Evolutionary conservation across 37 sponge, comb jelly and placozoan genomes (phyloP).

Genomic region (Theonella swinhoei): DNA sequence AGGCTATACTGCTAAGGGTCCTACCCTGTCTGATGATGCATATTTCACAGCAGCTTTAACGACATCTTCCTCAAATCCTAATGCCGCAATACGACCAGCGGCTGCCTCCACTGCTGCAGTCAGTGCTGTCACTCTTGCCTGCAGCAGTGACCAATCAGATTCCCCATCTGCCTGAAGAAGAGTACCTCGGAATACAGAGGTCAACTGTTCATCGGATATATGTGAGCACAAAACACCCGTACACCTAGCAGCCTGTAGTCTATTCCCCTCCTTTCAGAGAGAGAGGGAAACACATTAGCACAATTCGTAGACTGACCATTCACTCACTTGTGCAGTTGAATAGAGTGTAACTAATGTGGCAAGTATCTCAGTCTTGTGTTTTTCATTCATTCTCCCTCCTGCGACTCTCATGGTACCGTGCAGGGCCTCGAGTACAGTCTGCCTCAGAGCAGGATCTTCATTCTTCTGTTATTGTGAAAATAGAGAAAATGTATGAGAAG

Average conservation of each 20-base stretch:
- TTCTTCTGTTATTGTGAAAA: slow-evolving; percentile 5
- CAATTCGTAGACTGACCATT: too few relatives aligned
- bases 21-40: slow-evolving; percentile 60
- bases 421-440: slow-evolving; percentile 59
- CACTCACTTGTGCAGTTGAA: slow-evolving; percentile 41
- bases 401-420: slow-evolving; percentile 28
- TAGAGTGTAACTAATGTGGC: slow-evolving; percentile 40
- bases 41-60: slow-evolving; percentile 26
- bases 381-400: slow-evolving; percentile 48
- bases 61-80: slow-evolving; percentile 31
- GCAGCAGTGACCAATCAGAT: slow-evolving; percentile 63
- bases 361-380: slow-evolving; percentile 42
- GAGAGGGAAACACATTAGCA: not conserved
- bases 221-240: slow-evolving; percentile 32
- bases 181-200: not conserved
- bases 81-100: slow-evolving; percentile 5
- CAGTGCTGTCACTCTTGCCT: slow-evolving; percentile 56
- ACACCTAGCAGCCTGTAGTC: slow-evolving; percentile 51
- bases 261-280: slow-evolving; percentile 6
- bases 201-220: slow-evolving; percentile 40
- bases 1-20: too few relatives aligned
- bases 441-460: slow-evolving; percentile 31
- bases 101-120: slow-evolving; percentile 30
- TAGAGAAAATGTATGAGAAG: too few relatives aligned
- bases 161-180: slow-evolving; percentile 35